These are phyloP conservation scores for Mugil cephalus DNA, from an alignment of 2,113 vertebrate species.

Conservation along the genomic window DNA sequence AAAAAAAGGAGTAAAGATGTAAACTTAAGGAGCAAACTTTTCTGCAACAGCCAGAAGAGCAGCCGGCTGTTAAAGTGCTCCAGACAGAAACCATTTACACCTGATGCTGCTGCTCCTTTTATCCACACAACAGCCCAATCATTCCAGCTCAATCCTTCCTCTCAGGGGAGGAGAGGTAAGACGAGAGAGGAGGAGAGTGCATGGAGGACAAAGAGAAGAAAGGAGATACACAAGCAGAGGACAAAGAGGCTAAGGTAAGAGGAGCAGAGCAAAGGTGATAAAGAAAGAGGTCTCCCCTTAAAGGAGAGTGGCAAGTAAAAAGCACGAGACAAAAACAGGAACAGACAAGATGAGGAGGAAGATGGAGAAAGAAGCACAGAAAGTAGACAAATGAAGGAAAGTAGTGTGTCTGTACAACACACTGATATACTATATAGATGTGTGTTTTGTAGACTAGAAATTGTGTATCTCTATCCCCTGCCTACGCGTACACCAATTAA, in stretches of 20 bases:
- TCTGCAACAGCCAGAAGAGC: conserved; percentile 6
- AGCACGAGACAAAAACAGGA: not conserved
- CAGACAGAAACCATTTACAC: conserved; percentile 52
- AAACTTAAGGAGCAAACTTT: conserved; percentile 7
- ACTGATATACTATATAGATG: not conserved
- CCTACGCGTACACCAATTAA: conserved; percentile 43
- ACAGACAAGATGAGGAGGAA: conserved; percentile 4
- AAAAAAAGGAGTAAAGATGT: not conserved
- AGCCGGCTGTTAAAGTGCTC: conserved; percentile 32
- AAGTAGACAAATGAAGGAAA: not conserved
- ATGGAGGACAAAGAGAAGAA: not conserved
- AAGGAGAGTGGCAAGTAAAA: not conserved
- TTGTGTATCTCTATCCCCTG: conserved; percentile 1
- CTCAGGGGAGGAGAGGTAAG: conserved; percentile 27
- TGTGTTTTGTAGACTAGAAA: too few species aligned
- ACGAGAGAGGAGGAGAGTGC: not conserved
- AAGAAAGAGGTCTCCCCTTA: not conserved
- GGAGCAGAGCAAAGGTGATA: not conserved
- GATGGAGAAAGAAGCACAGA: not conserved
- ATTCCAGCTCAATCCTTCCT: conserved; percentile 29
- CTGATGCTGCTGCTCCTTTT: conserved; percentile 21
- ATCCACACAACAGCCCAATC: not conserved
- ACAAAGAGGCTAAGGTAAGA: conserved; percentile 12
- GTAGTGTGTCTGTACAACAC: not conserved
- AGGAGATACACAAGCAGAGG: conserved; percentile 5